Percentiles rank a stretch among this genome's conserved stretches.
Conservation (phyloP, 2,797 vertebrate species). For the Gymnocypris eckloni region DNA sequence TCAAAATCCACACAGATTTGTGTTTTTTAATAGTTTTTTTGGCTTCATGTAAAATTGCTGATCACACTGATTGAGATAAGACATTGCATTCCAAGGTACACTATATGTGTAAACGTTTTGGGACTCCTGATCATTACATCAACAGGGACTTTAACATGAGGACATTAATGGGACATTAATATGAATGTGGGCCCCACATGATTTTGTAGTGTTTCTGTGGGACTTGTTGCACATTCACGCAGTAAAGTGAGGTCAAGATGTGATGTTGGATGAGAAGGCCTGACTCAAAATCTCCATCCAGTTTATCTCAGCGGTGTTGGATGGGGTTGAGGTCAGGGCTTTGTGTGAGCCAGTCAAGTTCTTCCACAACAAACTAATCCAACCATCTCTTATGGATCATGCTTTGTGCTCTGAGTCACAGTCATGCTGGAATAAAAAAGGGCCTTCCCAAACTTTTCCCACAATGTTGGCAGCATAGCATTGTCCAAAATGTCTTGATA, state of each 20-base stretch:
- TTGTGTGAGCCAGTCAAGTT: neutral
- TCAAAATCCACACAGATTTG: neutral
- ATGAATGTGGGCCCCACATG: no score
- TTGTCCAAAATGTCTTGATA: neutral
- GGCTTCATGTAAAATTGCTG: neutral
- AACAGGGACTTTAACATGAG: no score
- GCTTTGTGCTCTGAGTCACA: neutral
- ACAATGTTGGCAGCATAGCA: neutral
- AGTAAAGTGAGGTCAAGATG: neutral
- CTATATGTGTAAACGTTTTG: no score
- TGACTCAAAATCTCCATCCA: neutral
- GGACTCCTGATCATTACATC: no score
- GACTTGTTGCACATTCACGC: no score
- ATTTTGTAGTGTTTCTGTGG: no score
- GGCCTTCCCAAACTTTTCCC: neutral
- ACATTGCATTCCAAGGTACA: no score
- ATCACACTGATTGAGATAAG: neutral
- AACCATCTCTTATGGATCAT: neutral
- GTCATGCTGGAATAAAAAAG: neutral
- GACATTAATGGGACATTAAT: no score
- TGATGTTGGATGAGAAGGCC: neutral
- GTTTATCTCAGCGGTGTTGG: no score
- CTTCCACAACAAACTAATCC: neutral
- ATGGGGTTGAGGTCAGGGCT: no score
- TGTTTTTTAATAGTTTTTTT: neutral